Conservation (phyloP, 1,140 invertebrate genomes). For the Diuraphis noxia region DNA sequence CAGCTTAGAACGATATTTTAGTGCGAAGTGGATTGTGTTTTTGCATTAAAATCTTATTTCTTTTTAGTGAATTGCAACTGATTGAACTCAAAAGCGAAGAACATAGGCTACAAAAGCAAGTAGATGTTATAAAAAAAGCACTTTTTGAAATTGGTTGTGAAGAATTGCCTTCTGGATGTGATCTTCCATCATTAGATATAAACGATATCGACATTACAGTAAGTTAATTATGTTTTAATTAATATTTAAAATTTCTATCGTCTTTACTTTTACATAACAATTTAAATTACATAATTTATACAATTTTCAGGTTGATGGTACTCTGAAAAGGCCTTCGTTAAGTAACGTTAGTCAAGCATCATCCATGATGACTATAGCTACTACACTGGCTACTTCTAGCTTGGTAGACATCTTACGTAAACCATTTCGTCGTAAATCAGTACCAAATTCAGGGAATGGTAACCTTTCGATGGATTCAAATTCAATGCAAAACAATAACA, state of each 20-base stretch:
- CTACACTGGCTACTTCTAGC: slow-evolving; percentile 60
- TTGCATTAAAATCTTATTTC: background rate
- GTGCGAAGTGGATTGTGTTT: background rate
- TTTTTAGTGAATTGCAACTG: slow-evolving; percentile 61
- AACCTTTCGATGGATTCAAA: slow-evolving; percentile 22
- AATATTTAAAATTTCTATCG: background rate
- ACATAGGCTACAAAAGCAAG: slow-evolving; percentile 76
- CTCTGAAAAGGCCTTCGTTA: slow-evolving; percentile 59
- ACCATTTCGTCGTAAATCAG: slow-evolving; percentile 70
- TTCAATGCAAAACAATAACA: slow-evolving; percentile 24
- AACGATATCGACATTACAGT: slow-evolving; percentile 38
- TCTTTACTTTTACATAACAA: background rate
- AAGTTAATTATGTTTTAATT: background rate
- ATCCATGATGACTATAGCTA: slow-evolving; percentile 54
- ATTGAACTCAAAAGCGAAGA: slow-evolving; percentile 75
- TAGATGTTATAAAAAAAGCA: slow-evolving; percentile 79
- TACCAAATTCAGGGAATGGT: slow-evolving; percentile 63
- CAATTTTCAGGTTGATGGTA: slow-evolving; percentile 10
- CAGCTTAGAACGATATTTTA: background rate
- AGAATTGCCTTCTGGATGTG: slow-evolving; percentile 81
- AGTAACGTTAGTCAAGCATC: slow-evolving; percentile 61
- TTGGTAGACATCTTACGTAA: slow-evolving; percentile 67
- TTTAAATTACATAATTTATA: background rate
- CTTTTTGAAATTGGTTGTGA: slow-evolving; percentile 82
- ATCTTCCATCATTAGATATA: slow-evolving; percentile 61